phyloP scores from a whole-genome alignment of 2,113 vertebrate genomes.

The Datnioides undecimradiatus region DNA sequence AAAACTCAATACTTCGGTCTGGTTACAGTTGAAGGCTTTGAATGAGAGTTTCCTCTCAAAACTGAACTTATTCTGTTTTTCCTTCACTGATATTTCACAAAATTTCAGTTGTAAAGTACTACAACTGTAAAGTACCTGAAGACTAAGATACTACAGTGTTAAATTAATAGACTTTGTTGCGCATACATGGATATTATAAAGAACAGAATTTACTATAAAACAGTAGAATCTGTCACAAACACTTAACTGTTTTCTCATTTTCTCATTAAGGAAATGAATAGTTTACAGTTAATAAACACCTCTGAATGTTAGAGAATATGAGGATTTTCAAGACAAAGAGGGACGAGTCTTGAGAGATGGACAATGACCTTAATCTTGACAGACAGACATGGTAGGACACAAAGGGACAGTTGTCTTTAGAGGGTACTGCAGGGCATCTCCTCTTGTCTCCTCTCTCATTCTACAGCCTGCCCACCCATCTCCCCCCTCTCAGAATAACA shows the following conservation, averaged over 20 bases:
- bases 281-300: neutral
- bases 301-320: neutral
- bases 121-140: no score
- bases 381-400: slow-evolving; percentile 55
- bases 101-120: neutral
- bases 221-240: neutral
- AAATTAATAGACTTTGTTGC: neutral
- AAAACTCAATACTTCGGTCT: neutral
- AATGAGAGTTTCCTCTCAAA: neutral
- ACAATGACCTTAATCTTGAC: slow-evolving; percentile 44
- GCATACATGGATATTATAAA: no score
- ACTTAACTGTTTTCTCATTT: neutral
- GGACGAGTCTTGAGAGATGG: neutral
- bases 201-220: neutral
- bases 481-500: slow-evolving; percentile 55
- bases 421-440: slow-evolving; percentile 66
- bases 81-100: neutral
- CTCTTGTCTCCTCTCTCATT: slow-evolving; percentile 45
- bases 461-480: slow-evolving; percentile 46
- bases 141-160: neutral
- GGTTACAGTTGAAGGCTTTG: neutral
- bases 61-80: neutral
- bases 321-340: neutral
- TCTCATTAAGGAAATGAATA: neutral
- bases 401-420: slow-evolving; percentile 73